Percentiles rank a stretch among this genome's conserved stretches.
Evolutionary conservation across 2,797 vertebrate genomes (phyloP).

Genomic region (Coilia nasus): DNA sequence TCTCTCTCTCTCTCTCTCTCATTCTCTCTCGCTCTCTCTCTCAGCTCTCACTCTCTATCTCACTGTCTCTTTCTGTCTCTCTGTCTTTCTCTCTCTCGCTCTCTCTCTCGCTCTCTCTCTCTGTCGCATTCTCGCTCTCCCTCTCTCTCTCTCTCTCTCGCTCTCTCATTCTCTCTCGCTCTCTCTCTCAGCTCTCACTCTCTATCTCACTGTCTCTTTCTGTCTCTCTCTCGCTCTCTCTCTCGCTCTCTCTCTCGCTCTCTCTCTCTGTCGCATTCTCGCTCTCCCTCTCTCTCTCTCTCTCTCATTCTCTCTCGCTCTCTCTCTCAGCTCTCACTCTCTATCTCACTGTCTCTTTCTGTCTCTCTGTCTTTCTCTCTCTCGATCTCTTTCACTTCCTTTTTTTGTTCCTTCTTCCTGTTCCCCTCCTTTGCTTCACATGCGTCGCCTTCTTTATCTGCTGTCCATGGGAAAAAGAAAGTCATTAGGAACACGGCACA

Average conservation of each 20-base stretch:
- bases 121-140: neutral
- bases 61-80: neutral
- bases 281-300: neutral
- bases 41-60: too few species aligned
- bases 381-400: neutral
- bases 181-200: neutral
- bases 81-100: too few species aligned
- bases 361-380: neutral
- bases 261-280: neutral
- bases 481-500: conserved; percentile 41
- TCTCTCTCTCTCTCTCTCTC: neutral
- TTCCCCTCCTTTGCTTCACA: neutral
- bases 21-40: too few species aligned
- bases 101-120: too few species aligned
- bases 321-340: too few species aligned
- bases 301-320: neutral
- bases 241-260: neutral
- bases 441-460: conserved; percentile 1
- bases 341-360: too few species aligned
- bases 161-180: neutral
- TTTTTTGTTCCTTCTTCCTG: neutral
- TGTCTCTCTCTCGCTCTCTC: neutral
- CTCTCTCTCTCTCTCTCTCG: neutral
- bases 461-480: conserved; percentile 19
- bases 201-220: too few species aligned